Evolutionary conservation across 2,113 vertebrate species (phyloP), one percentile per base, ranked within the genome.

Genomic region (Callaeas wilsoni): DNA sequence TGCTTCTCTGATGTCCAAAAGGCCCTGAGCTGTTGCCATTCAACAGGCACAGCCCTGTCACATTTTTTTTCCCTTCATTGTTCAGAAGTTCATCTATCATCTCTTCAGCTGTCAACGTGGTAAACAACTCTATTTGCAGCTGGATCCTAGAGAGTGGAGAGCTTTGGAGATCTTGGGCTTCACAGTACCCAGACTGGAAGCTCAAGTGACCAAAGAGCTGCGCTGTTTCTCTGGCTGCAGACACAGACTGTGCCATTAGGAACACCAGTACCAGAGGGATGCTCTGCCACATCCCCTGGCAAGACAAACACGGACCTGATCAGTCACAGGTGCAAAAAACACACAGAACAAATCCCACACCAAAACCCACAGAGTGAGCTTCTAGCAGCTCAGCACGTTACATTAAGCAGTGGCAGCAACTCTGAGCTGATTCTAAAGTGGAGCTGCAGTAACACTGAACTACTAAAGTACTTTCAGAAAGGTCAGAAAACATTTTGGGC

Each of bases 1-100:
- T 76, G 67, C 39, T 53, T 41, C 79, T 94, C 87, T 94, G 84
- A 90, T 85, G 85, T 90, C 80, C 25, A 20, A 46, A 90, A 91
- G 50, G 82, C 79, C 70, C 14, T 37, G 60, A 80, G 91, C 94
- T 65, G 88, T 37, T 32, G 63, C 39, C 75, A 83, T 74, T 90
- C 42, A 85, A 65, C 0, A 10, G 78, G 50, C 67, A 80, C 56
- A 65, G 67, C 74, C 46, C 87, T 69, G n/a, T 20, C 57, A 41
- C 22, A 13, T 39, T 79, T 70, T 79, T 80, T 67, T 62, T 3
- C 15, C 25, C 64, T 83, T 83, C 67, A 92, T 88, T 97, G 90
- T 96, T 96, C 87, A 70, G 39, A 89, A 95, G 78, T 77, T 83
- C 67, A 85, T 88, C 64, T 80, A 49, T 88, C 87, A 83, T 74